Conservation (phyloP, 2,888 invertebrate species). For the Himalopsyche kuldschensis region DNA sequence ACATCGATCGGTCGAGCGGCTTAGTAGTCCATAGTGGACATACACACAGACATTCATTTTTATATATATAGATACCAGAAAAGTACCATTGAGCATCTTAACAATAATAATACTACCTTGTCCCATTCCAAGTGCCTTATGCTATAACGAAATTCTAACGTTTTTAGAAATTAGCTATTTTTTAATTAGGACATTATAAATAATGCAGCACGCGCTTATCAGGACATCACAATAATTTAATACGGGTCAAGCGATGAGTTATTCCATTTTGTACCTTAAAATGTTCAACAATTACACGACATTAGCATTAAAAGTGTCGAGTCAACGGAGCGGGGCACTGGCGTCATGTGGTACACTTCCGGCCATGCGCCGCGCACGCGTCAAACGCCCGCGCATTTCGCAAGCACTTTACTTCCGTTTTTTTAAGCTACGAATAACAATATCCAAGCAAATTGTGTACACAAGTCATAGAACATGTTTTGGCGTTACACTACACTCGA, state of each 20-base stretch:
- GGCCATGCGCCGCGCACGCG: constrained; percentile 20
- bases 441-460: background rate
- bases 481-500: no score
- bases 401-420: background rate
- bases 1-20: no score
- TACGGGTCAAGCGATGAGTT: constrained; percentile 35
- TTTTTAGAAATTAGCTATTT: background rate
- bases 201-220: constrained; percentile 16
- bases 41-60: no score
- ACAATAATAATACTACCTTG: background rate
- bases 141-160: background rate
- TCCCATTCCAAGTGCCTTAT: background rate
- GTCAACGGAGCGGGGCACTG: background rate
- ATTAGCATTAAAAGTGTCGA: constrained; percentile 30
- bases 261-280: constrained; percentile 17
- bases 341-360: constrained; percentile 27
- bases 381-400: background rate
- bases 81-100: background rate
- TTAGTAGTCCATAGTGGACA: no score
- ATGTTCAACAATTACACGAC: constrained; percentile 33
- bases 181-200: constrained; percentile 18
- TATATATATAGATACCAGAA: no score
- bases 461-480: no score
- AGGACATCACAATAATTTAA: constrained; percentile 11
- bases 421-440: background rate